Percentiles rank a stretch among this genome's conserved stretches.
Conservation (phyloP, 64 coral and sea anemone genomes). For the Catalaphyllia jardinei region DNA sequence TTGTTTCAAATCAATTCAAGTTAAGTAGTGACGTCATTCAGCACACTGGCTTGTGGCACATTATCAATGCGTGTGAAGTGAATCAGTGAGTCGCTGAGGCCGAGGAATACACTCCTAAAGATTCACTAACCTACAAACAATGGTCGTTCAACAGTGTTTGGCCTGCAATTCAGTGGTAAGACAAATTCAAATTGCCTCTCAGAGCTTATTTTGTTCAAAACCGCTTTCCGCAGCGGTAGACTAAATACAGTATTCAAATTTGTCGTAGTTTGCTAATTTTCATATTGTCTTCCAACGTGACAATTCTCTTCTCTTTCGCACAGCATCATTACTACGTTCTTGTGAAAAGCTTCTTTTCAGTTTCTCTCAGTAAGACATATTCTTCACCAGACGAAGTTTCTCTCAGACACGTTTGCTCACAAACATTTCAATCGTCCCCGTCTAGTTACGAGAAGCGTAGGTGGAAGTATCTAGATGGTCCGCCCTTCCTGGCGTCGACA, state of each 20-base stretch:
- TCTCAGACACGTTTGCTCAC: not conserved
- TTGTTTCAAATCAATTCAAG: not conserved
- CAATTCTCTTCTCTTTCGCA: not conserved
- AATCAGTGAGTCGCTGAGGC: not conserved
- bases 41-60: not conserved
- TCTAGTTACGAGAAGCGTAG: not conserved
- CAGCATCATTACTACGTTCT: too few relatives aligned
- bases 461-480: not conserved
- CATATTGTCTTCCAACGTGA: not conserved
- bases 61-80: not conserved
- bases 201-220: not conserved
- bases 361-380: too few relatives aligned
- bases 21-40: not conserved
- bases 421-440: not conserved
- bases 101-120: not conserved
- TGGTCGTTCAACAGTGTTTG: conserved; percentile 2
- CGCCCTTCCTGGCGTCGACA: not conserved
- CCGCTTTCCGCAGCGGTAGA: not conserved
- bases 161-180: not conserved
- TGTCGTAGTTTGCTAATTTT: not conserved
- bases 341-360: too few relatives aligned
- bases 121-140: not conserved
- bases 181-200: not conserved
- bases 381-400: not conserved
- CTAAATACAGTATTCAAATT: conserved; percentile 2